phyloP scores from a whole-genome alignment of 1,140 invertebrate genomes.

The Orius laevigatus region DNA sequence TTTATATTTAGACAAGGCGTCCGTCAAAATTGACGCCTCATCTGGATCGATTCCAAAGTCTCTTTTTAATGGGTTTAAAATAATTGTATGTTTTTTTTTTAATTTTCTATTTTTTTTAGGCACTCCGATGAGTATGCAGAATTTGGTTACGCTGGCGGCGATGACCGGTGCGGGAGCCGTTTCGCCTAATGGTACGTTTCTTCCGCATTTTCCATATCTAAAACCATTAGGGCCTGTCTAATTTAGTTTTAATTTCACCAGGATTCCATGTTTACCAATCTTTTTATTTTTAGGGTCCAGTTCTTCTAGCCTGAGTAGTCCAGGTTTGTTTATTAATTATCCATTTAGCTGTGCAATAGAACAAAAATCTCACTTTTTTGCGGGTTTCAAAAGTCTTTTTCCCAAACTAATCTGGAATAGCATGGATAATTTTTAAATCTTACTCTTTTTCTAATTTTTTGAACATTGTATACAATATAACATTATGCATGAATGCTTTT shows the following conservation, averaged over 20 bases:
- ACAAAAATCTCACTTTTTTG: constrained; percentile 5
- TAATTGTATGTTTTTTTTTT: too few species aligned
- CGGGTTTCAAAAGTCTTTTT: too few species aligned
- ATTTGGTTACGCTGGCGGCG: constrained; percentile 72
- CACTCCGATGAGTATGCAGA: constrained; percentile 70
- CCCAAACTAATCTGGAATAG: background rate
- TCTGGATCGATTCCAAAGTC: too few species aligned
- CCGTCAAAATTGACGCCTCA: too few species aligned
- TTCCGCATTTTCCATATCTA: background rate
- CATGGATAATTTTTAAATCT: constrained; percentile 1
- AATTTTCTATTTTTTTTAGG: constrained; percentile 22
- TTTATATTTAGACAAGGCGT: too few species aligned
- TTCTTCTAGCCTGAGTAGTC: constrained; percentile 26
- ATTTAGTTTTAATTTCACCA: background rate
- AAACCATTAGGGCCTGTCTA: background rate
- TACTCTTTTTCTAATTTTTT: constrained; percentile 6
- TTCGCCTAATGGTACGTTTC: constrained; percentile 35
- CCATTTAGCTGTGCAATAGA: too few species aligned
- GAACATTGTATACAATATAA: too few species aligned
- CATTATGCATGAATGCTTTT: background rate
- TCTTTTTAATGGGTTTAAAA: too few species aligned
- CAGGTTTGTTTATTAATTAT: constrained; percentile 23
- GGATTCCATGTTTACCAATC: background rate
- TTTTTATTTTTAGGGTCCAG: constrained; percentile 25
- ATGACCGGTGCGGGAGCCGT: constrained; percentile 49